Evolutionary conservation across 2,797 vertebrate genomes (phyloP).

Genomic region (Bradypus variegatus): DNA sequence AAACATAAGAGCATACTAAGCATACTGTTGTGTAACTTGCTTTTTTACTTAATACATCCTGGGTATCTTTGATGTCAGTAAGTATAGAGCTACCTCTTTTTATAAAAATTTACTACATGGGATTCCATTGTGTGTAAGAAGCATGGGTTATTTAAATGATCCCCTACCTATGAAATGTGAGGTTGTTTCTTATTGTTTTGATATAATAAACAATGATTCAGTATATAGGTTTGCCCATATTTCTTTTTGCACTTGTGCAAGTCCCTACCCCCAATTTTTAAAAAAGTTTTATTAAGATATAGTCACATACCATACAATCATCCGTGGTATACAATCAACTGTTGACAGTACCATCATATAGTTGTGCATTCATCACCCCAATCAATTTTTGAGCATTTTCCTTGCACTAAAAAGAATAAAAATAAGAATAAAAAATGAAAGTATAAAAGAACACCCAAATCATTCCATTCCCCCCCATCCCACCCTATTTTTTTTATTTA

Average conservation of each 20-base stretch:
- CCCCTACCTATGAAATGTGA: background rate
- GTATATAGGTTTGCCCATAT: background rate
- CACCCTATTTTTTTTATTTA: too few relatives aligned
- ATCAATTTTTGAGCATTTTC: too few relatives aligned
- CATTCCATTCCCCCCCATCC: too few relatives aligned
- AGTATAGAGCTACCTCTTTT: constrained; percentile 33
- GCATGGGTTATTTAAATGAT: background rate
- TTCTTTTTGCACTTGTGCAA: background rate
- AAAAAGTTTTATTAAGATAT: too few relatives aligned
- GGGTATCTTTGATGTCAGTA: constrained; percentile 19
- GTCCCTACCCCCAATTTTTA: too few relatives aligned
- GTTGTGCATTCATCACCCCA: too few relatives aligned
- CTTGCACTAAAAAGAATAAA: too few relatives aligned
- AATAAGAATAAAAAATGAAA: too few relatives aligned
- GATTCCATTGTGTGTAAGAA: background rate
- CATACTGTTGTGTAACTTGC: background rate
- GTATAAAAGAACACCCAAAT: too few relatives aligned
- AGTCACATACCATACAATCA: too few relatives aligned
- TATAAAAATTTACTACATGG: background rate
- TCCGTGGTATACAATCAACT: too few relatives aligned
- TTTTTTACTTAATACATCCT: background rate
- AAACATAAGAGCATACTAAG: background rate
- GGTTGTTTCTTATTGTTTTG: constrained; percentile 30
- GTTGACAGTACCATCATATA: too few relatives aligned
- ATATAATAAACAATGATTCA: constrained; percentile 26